These are phyloP conservation scores for Leptinotarsa peninsularis DNA, from an alignment of 2,888 invertebrate species.

Conservation along the genomic window DNA sequence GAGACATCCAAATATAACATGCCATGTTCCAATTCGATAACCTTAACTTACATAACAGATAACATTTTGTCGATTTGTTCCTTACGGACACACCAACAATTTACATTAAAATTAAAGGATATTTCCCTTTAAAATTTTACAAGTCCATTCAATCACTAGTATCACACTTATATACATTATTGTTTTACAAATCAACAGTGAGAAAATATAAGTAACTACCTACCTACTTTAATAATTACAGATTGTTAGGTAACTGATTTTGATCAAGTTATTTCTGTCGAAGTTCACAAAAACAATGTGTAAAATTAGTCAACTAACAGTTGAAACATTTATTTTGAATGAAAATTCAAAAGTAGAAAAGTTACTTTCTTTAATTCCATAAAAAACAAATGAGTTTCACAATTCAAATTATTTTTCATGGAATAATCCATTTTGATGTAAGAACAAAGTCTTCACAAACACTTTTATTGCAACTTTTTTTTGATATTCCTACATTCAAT, in stretches of 20 bases:
- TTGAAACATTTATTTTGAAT: too few relatives aligned
- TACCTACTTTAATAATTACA: conserved; percentile 1
- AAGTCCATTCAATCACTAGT: conserved; percentile 28
- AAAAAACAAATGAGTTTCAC: too few relatives aligned
- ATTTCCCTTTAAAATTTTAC: conserved; percentile 32
- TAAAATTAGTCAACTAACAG: too few relatives aligned
- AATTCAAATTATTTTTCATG: too few relatives aligned
- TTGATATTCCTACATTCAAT: too few relatives aligned
- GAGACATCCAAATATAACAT: conserved; percentile 56
- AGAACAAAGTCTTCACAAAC: too few relatives aligned
- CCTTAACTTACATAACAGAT: conserved; percentile 14
- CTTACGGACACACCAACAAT: neutral
- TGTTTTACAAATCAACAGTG: conserved; percentile 35
- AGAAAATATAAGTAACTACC: conserved; percentile 18
- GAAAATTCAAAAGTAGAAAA: too few relatives aligned
- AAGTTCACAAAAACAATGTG: too few relatives aligned
- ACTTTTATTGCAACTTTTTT: too few relatives aligned
- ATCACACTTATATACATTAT: conserved; percentile 29
- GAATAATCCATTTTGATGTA: too few relatives aligned
- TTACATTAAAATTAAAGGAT: conserved; percentile 26
- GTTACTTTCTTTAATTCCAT: too few relatives aligned
- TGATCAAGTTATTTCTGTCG: too few relatives aligned
- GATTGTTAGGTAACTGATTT: neutral
- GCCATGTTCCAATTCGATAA: conserved; percentile 56
- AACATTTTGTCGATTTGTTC: neutral